phyloP scores from a whole-genome alignment of 2,797 vertebrate genomes.

The Sylvia borin region DNA sequence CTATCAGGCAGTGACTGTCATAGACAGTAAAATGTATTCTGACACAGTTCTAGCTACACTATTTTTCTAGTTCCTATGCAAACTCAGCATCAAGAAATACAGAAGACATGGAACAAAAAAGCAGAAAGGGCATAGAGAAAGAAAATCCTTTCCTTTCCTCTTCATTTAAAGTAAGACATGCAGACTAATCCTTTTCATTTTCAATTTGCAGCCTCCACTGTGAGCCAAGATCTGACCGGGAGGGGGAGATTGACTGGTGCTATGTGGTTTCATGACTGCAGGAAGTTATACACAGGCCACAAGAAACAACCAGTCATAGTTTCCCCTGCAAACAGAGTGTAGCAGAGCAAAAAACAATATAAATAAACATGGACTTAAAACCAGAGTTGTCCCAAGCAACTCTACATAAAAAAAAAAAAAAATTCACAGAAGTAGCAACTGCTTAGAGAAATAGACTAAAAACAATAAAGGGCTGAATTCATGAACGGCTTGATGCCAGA shows the following conservation, averaged over 20 bases:
- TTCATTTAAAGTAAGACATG: conserved; percentile 9
- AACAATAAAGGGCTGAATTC: background rate
- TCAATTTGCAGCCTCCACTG: background rate
- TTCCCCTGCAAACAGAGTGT: background rate
- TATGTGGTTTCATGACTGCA: conserved; percentile 13
- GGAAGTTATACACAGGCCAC: background rate
- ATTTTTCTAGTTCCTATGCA: background rate
- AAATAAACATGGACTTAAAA: background rate
- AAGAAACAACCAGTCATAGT: background rate
- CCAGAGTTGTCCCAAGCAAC: background rate
- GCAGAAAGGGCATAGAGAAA: conserved; percentile 4
- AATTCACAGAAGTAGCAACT: background rate
- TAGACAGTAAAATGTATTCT: background rate
- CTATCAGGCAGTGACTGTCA: background rate
- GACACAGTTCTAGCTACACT: background rate
- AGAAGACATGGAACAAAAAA: background rate
- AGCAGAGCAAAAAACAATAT: background rate
- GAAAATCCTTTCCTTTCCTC: background rate
- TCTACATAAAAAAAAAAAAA: background rate
- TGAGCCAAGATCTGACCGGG: background rate
- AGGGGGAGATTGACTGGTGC: background rate
- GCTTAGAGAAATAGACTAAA: background rate
- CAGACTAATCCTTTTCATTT: conserved; percentile 40
- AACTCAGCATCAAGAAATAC: conserved; percentile 27
- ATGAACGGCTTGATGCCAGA: background rate